These are phyloP conservation scores for Drosophila virilis DNA, from an alignment of 1,140 invertebrate genomes.

Conservation along the genomic window DNA sequence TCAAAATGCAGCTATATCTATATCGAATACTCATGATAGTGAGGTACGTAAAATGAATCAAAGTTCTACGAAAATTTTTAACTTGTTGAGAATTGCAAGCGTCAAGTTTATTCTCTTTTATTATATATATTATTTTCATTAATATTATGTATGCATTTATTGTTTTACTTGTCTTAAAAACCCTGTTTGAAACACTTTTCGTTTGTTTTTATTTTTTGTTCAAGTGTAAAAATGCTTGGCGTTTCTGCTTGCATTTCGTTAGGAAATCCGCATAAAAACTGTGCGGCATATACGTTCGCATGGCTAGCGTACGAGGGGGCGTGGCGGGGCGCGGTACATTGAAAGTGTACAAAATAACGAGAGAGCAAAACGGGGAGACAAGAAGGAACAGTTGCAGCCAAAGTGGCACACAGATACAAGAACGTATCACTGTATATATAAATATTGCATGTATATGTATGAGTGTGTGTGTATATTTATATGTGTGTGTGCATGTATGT, in stretches of 20 bases:
- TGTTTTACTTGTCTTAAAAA: no score
- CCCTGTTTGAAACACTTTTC: background rate
- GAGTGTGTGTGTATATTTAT: slow-evolving; percentile 16
- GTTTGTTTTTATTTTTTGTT: no score
- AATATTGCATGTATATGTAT: slow-evolving; percentile 4
- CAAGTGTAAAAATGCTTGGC: slow-evolving; percentile 24
- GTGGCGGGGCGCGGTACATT: slow-evolving; percentile 12
- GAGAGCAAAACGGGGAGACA: slow-evolving; percentile 25
- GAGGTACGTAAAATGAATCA: no score
- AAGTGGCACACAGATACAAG: slow-evolving; percentile 40
- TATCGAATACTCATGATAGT: no score
- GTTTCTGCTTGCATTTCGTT: slow-evolving; percentile 29
- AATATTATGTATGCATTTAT: no score
- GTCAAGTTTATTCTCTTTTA: no score
- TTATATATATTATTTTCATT: no score
- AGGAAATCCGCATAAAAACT: slow-evolving; percentile 38
- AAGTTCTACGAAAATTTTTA: no score
- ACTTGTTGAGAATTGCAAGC: no score
- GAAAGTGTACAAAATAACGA: slow-evolving; percentile 37
- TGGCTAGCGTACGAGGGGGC: background rate
- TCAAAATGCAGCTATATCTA: no score
- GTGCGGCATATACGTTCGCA: background rate
- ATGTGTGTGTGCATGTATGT: slow-evolving; percentile 50
- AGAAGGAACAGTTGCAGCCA: slow-evolving; percentile 25
- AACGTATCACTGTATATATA: slow-evolving; percentile 11